Conservation (phyloP, 1,140 invertebrate species). For the Aphelinus certus region DNA sequence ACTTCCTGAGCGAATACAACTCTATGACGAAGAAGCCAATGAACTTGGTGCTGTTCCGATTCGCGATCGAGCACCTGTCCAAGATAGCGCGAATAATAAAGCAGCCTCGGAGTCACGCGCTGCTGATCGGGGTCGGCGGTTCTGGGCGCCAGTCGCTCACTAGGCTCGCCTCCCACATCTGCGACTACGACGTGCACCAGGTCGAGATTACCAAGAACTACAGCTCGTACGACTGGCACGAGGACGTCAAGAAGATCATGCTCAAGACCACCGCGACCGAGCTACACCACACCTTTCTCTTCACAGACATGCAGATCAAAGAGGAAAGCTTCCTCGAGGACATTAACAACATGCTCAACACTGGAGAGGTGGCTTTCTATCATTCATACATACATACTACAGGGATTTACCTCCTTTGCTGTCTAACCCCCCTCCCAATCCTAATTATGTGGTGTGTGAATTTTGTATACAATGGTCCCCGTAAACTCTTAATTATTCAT, state of each 20-base stretch:
- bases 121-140: slow-evolving; percentile 90
- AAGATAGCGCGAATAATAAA: slow-evolving; percentile 91
- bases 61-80: slow-evolving; percentile 94
- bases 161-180: slow-evolving; percentile 89
- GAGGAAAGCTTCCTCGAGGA: slow-evolving; percentile 94
- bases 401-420: too few species aligned
- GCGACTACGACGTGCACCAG: slow-evolving; percentile 91
- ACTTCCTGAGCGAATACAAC: slow-evolving; percentile 92
- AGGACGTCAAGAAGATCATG: slow-evolving; percentile 87
- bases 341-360: slow-evolving; percentile 92
- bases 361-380: slow-evolving; percentile 80
- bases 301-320: slow-evolving; percentile 92
- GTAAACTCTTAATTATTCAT: too few species aligned
- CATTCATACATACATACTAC: too few species aligned
- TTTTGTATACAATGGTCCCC: too few species aligned
- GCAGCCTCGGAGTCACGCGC: slow-evolving; percentile 86
- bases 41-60: slow-evolving; percentile 94
- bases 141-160: slow-evolving; percentile 92
- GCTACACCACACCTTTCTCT: slow-evolving; percentile 90
- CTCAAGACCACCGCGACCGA: slow-evolving; percentile 83
- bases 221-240: slow-evolving; percentile 85
- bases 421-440: background rate
- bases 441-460: background rate
- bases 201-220: slow-evolving; percentile 92
- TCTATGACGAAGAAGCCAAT: slow-evolving; percentile 97